Evolutionary conservation across 1,140 invertebrate species (phyloP).

Genomic region (Calephelis nemesis): DNA sequence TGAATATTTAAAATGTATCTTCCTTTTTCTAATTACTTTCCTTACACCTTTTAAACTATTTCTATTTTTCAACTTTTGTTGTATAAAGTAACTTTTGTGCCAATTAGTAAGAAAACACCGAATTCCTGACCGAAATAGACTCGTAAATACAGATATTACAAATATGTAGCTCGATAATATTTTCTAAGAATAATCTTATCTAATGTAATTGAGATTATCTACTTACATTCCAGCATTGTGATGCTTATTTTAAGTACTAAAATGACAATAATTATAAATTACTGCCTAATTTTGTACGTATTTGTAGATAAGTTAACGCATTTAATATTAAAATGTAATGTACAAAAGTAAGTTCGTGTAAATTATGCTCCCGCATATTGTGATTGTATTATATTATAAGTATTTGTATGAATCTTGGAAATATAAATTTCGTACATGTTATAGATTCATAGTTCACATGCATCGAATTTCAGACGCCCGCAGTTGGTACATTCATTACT

Average conservation of each 20-base stretch:
- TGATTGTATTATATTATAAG: slow-evolving; percentile 37
- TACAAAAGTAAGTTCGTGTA: slow-evolving; percentile 66
- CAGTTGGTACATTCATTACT: slow-evolving; percentile 21
- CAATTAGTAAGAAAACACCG: background rate
- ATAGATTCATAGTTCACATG: slow-evolving; percentile 19
- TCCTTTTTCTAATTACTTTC: background rate
- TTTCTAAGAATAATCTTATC: slow-evolving; percentile 2
- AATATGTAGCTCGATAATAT: background rate
- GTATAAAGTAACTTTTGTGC: background rate
- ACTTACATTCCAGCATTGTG: slow-evolving; percentile 50
- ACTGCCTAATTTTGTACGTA: slow-evolving; percentile 51
- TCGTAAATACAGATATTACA: slow-evolving; percentile 11
- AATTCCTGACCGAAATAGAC: background rate
- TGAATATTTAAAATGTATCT: background rate
- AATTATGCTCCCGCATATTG: slow-evolving; percentile 58
- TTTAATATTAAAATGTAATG: slow-evolving; percentile 68
- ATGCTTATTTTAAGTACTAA: slow-evolving; percentile 37
- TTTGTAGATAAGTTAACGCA: slow-evolving; percentile 58
- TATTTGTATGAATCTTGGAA: slow-evolving; percentile 6
- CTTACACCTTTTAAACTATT: too few species aligned
- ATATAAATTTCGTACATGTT: slow-evolving; percentile 22
- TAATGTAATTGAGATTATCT: slow-evolving; percentile 18
- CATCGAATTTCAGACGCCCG: slow-evolving; percentile 17
- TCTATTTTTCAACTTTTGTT: background rate
- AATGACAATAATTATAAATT: slow-evolving; percentile 63